Conservation (phyloP, 2,888 invertebrate genomes). For the Patella caerulea region DNA sequence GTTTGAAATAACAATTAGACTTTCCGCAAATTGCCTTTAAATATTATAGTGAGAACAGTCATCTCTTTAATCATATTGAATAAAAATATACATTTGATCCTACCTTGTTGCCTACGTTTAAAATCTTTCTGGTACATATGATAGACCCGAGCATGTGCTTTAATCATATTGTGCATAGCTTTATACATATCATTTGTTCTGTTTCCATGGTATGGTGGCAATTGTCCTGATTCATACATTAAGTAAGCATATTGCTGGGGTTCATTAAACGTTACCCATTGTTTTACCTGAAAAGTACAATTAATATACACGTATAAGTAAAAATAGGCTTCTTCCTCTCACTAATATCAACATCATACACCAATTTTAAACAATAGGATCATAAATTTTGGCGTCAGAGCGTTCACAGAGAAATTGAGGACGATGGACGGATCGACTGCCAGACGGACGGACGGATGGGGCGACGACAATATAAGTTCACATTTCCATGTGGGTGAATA, state of each 20-base stretch:
- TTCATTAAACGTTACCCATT: constrained; percentile 84
- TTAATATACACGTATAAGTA: background rate
- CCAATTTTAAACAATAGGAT: no score
- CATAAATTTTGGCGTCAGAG: no score
- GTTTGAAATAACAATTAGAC: no score
- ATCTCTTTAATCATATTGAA: background rate
- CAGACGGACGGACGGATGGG: no score
- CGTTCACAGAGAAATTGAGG: no score
- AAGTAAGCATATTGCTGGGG: constrained; percentile 71
- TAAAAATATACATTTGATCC: background rate
- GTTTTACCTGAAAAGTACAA: constrained; percentile 62
- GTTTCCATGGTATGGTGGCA: constrained; percentile 24
- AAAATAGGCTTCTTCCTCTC: background rate
- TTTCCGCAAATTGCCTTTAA: no score
- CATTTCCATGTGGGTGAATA: no score
- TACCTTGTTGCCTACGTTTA: constrained; percentile 34
- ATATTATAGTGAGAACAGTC: no score
- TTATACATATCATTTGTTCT: constrained; percentile 73
- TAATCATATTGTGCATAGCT: constrained; percentile 66
- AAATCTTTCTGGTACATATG: constrained; percentile 33
- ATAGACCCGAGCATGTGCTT: constrained; percentile 35
- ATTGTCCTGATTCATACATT: constrained; percentile 35
- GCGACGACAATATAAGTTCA: no score
- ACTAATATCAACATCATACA: no score
- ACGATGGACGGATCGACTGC: no score